phyloP scores from a whole-genome alignment of 2,797 vertebrate genomes.

The Alosa sapidissima region DNA sequence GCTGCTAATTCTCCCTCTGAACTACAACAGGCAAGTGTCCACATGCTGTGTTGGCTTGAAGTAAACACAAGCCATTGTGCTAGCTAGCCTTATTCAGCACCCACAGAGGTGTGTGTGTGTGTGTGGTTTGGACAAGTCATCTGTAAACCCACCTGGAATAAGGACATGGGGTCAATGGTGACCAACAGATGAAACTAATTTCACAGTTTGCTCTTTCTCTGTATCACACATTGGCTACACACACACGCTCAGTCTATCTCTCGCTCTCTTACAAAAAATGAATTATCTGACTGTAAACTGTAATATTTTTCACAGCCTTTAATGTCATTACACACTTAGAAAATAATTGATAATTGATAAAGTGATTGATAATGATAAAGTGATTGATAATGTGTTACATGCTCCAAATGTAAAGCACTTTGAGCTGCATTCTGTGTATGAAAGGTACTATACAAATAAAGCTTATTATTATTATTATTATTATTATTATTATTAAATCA shows the following conservation, averaged over 20 bases:
- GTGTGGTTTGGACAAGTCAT: slow-evolving; percentile 32
- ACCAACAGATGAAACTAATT: background rate
- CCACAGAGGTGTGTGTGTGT: slow-evolving; percentile 24
- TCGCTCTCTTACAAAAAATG: background rate
- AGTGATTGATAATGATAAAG: too few species aligned
- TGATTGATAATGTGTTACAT: too few species aligned
- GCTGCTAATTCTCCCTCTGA: slow-evolving; percentile 34
- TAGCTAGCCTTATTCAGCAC: slow-evolving; percentile 39
- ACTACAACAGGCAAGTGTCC: slow-evolving; percentile 34
- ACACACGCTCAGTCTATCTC: background rate
- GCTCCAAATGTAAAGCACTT: too few species aligned
- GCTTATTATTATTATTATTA: too few species aligned
- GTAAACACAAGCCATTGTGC: slow-evolving; percentile 50
- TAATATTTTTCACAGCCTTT: background rate
- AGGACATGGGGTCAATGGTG: slow-evolving; percentile 15
- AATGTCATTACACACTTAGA: background rate
- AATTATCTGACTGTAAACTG: background rate
- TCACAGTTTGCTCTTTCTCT: background rate
- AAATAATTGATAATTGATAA: too few species aligned
- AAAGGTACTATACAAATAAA: too few species aligned
- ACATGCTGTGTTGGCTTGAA: slow-evolving; percentile 38
- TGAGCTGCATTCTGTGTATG: too few species aligned
- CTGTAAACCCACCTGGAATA: slow-evolving; percentile 35
- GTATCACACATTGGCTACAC: background rate
- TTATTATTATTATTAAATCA: background rate